Conservation (phyloP, 1,140 invertebrate species). For the Parapsyche elsis region DNA sequence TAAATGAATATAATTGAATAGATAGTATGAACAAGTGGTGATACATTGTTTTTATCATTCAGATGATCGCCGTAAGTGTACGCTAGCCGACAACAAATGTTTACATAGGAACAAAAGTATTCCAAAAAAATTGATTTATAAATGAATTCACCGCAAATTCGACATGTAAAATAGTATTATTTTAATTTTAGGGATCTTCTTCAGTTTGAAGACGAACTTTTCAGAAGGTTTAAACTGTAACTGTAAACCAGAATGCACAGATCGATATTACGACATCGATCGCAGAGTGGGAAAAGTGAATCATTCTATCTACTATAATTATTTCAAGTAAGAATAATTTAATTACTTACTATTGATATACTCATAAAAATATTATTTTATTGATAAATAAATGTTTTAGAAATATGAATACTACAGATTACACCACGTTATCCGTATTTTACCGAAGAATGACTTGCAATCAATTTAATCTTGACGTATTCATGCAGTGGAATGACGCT, state of each 20-base stretch:
- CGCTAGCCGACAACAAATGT: slow-evolving; percentile 19
- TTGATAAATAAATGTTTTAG: not conserved
- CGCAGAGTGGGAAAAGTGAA: not conserved
- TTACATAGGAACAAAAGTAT: not conserved
- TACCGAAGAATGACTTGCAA: not conserved
- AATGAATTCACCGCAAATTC: not conserved
- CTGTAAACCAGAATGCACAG: slow-evolving; percentile 25
- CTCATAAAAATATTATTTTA: not conserved
- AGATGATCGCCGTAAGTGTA: slow-evolving; percentile 21
- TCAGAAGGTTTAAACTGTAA: slow-evolving; percentile 16
- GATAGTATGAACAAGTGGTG: too few species aligned
- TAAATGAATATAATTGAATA: not conserved
- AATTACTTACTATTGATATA: too few species aligned
- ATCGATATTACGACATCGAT: slow-evolving; percentile 1
- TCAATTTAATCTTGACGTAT: not conserved
- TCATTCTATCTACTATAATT: not conserved
- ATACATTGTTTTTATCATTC: not conserved
- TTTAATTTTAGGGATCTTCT: not conserved
- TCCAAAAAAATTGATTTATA: not conserved
- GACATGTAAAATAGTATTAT: too few species aligned
- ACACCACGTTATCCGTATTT: slow-evolving; percentile 3
- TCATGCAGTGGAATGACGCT: slow-evolving; percentile 27
- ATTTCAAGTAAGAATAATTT: not conserved
- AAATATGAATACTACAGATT: not conserved
- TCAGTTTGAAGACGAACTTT: not conserved